Evolutionary conservation across 2,888 invertebrate species (phyloP).

Genomic region (Danaus chrysippus): DNA sequence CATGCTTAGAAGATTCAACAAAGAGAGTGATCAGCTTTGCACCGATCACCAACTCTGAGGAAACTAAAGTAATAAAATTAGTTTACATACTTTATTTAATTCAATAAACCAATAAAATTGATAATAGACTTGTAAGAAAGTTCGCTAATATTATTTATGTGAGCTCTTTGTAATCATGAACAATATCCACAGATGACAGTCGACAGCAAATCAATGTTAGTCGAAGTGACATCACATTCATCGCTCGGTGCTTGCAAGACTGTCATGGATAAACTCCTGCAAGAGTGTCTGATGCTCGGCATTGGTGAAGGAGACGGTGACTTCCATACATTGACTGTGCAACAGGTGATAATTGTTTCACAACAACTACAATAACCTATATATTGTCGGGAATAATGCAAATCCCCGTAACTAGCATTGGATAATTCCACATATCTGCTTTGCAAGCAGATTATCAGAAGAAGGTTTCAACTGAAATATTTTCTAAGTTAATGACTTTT

Average conservation of each 20-base stretch:
- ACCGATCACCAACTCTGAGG: constrained; percentile 91
- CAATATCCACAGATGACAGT: constrained; percentile 79
- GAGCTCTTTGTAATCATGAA: not conserved
- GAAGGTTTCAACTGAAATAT: no score
- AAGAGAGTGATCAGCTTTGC: constrained; percentile 89
- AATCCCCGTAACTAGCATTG: not conserved
- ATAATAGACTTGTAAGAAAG: no score
- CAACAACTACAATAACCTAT: no score
- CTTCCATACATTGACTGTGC: constrained; percentile 60
- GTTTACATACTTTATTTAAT: not conserved
- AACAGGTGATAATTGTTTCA: constrained; percentile 50
- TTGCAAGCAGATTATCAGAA: no score
- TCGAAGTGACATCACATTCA: constrained; percentile 87
- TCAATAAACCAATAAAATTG: no score
- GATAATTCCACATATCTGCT: no score
- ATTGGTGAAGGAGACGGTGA: constrained; percentile 55
- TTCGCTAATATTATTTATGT: not conserved
- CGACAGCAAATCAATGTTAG: constrained; percentile 81
- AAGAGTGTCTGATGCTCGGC: constrained; percentile 80
- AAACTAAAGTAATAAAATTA: constrained; percentile 81
- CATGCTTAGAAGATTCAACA: constrained; percentile 83
- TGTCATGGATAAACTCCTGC: constrained; percentile 83
- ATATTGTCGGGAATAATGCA: no score
- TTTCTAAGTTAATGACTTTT: no score
- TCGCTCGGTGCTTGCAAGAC: constrained; percentile 82